A percentile compares a stretch with the other conserved stretches of the same genome.
phyloP scores from a whole-genome alignment of 2,888 invertebrate genomes.

The Calephelis perditalis region DNA sequence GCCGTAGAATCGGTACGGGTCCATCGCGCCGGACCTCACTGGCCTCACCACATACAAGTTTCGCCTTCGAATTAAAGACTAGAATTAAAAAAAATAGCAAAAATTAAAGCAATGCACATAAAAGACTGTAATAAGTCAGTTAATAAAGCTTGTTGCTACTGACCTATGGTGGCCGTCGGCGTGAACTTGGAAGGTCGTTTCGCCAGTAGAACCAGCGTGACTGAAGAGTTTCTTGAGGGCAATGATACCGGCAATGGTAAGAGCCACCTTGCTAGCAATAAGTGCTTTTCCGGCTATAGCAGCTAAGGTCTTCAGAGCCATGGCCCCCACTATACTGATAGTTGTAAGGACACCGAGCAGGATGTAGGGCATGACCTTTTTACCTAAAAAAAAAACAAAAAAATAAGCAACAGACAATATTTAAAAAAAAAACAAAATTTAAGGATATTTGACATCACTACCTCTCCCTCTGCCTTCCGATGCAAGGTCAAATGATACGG shows the following conservation, averaged over 20 bases:
- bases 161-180: slow-evolving; percentile 82
- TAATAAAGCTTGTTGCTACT: slow-evolving; percentile 25
- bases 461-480: slow-evolving; percentile 74
- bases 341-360: slow-evolving; percentile 80
- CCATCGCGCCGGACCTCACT: slow-evolving; percentile 70
- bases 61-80: slow-evolving; percentile 80
- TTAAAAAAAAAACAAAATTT: not conserved
- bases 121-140: slow-evolving; percentile 3
- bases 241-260: slow-evolving; percentile 85
- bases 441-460: slow-evolving; percentile 32
- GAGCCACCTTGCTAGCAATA: slow-evolving; percentile 84
- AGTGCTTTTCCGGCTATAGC: slow-evolving; percentile 85
- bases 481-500: slow-evolving; percentile 80
- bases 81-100: slow-evolving; percentile 60
- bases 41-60: slow-evolving; percentile 81
- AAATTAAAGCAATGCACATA: slow-evolving; percentile 36
- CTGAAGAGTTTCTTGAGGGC: slow-evolving; percentile 85
- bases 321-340: slow-evolving; percentile 82
- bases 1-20: slow-evolving; percentile 80
- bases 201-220: slow-evolving; percentile 79
- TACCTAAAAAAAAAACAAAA: slow-evolving; percentile 47
- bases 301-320: slow-evolving; percentile 83
- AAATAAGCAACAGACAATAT: slow-evolving; percentile 18
- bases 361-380: slow-evolving; percentile 77
- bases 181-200: slow-evolving; percentile 83